Evolutionary conservation across 2,888 invertebrate species (phyloP), one percentile per base, ranked within the genome.

Genomic region (Pemphredon lugubris): DNA sequence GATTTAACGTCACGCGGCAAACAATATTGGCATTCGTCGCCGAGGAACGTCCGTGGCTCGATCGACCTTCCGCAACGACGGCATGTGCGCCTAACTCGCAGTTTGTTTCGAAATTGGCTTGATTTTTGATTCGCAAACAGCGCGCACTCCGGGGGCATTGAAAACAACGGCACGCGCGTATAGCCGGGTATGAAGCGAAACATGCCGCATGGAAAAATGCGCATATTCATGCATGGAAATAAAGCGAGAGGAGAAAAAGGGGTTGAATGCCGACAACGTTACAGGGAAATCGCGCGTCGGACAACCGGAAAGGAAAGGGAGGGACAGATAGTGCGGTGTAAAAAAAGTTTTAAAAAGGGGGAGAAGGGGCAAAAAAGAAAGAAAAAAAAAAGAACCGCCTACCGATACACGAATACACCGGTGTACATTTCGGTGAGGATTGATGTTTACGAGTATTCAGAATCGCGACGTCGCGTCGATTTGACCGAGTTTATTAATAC

Each of bases 181-280:
- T 14, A 16, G 47, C 2, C 18, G 18, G 45, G 42, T 16, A 65
- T 50, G 57, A 39, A 63, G 51, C 54, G 48, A 58, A 73, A 73
- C 64, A 64, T 53, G 59, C 39, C 58, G 9, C 26, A 16, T n/a
- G 9, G 57, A 57, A 63, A 57, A 70, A 61, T 63, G 68, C 65
- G 68, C 72, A 70, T 79, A 79, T 79, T 78, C 78, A 78, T 78
- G 30, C 37, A 68, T 68, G 61, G 59, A 63, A 70, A 73, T 70
- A 60, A 30, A 57, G 32, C 37, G 50, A 18, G 26, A 23, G 45
- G n/a, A 11, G 11, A 7, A 21, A 42, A 50, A 55, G 18, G 34
- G 26, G 20, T 30, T n/a, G 60, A 40, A 6, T 13, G 66, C 39
- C 18, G 32, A 32, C 9, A n/a, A 6, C n/a, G 66, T 61, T 45